phyloP scores from a whole-genome alignment of 2,888 invertebrate genomes.

The Actias luna region DNA sequence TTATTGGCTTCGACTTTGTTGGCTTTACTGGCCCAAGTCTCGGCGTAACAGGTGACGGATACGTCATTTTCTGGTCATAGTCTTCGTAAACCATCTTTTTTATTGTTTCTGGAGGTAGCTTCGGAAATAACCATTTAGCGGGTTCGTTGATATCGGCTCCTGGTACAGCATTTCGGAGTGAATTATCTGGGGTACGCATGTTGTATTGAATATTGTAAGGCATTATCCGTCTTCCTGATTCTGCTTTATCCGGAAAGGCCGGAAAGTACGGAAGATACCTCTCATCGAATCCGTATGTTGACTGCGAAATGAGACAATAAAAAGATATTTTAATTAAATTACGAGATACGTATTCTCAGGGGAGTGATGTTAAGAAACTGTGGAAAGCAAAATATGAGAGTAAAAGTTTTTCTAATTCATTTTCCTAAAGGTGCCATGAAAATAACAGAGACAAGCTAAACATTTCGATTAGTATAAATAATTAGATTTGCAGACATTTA shows the following conservation, averaged over 20 bases:
- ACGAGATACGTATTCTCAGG: neutral
- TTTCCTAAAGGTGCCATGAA: neutral
- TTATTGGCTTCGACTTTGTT: slow-evolving; percentile 19
- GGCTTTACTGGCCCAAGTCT: slow-evolving; percentile 33
- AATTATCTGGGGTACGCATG: slow-evolving; percentile 5
- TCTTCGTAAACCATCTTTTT: slow-evolving; percentile 13
- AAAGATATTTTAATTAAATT: neutral
- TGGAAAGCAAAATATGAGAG: slow-evolving; percentile 1
- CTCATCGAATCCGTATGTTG: slow-evolving; percentile 21
- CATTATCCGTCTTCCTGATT: slow-evolving; percentile 28
- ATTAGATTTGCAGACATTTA: neutral
- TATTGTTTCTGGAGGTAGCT: slow-evolving; percentile 12
- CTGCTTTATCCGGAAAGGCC: slow-evolving; percentile 17
- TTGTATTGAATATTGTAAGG: slow-evolving; percentile 1
- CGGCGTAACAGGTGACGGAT: slow-evolving; percentile 31
- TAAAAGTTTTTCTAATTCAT: neutral
- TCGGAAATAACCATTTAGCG: slow-evolving; percentile 22
- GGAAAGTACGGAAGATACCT: slow-evolving; percentile 23
- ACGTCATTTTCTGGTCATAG: slow-evolving; percentile 20
- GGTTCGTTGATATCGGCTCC: slow-evolving; percentile 12
- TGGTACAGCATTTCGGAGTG: slow-evolving; percentile 25
- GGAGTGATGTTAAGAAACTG: neutral
- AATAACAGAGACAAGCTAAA: neutral
- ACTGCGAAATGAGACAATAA: neutral
- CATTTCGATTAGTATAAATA: neutral